Percentiles rank a stretch among this genome's conserved stretches.
Evolutionary conservation across 2,113 vertebrate species (phyloP).

Genomic region (Poeciliopsis occidentalis): DNA sequence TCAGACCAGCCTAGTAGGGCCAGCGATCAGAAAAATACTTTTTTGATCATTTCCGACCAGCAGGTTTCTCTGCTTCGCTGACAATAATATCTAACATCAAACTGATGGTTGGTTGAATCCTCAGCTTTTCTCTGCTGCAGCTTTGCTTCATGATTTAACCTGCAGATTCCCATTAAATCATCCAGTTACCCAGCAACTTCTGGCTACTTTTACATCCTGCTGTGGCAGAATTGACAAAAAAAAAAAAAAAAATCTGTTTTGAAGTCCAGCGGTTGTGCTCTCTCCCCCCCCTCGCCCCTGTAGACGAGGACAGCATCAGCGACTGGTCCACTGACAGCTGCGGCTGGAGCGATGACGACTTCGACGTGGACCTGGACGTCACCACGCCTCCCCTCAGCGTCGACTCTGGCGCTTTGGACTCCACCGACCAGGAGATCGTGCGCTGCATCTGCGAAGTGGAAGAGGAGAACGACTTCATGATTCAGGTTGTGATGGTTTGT

Average conservation of each 20-base stretch:
- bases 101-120: slow-evolving; percentile 59
- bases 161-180: not conserved
- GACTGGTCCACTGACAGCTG: slow-evolving; percentile 94
- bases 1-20: no score
- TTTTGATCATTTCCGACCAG: not conserved
- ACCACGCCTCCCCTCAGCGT: slow-evolving; percentile 88
- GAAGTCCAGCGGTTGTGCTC: not conserved
- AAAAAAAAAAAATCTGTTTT: not conserved
- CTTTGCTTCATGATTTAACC: slow-evolving; percentile 57
- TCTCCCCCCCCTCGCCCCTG: not conserved
- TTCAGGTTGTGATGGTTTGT: slow-evolving; percentile 84
- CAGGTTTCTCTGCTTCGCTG: not conserved
- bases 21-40: not conserved
- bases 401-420: slow-evolving; percentile 77
- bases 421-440: slow-evolving; percentile 88
- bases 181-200: not conserved
- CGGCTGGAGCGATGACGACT: slow-evolving; percentile 94
- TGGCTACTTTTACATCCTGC: not conserved
- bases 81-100: not conserved
- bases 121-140: slow-evolving; percentile 43
- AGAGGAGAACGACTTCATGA: slow-evolving; percentile 99
- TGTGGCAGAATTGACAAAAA: not conserved
- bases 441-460: slow-evolving; percentile 95
- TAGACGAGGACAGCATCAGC: slow-evolving; percentile 91
- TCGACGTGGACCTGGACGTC: slow-evolving; percentile 85